Conservation (phyloP, 2,113 vertebrate species). For the Varanus komodoensis region DNA sequence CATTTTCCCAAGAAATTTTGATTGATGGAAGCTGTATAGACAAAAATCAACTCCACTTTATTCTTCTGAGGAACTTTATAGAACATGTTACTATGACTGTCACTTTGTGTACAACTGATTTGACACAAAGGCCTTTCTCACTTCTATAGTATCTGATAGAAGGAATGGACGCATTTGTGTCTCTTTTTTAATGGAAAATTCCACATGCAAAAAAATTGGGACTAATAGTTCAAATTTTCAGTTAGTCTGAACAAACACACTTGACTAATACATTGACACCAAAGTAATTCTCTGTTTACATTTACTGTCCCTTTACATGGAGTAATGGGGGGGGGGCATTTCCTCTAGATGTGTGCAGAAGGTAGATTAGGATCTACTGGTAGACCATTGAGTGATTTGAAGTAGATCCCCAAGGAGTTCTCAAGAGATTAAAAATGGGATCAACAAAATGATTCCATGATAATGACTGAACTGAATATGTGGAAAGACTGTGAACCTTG, state of each 20-base stretch:
- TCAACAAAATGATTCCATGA: too few species aligned
- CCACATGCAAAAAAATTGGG: neutral
- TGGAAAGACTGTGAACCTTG: too few species aligned
- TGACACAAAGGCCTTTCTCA: neutral
- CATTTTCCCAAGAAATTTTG: neutral
- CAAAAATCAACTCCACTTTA: neutral
- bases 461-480: too few species aligned
- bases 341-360: too few species aligned
- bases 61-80: neutral
- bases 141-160: neutral
- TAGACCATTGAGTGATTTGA: too few species aligned
- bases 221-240: neutral
- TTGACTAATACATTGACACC: neutral
- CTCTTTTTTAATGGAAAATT: neutral
- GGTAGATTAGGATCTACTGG: too few species aligned
- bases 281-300: neutral
- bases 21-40: neutral
- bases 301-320: neutral
- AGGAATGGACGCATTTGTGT: neutral
- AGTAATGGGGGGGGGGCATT: neutral
- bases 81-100: neutral
- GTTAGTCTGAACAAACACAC: neutral
- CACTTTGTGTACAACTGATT: neutral
- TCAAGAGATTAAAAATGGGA: too few species aligned
- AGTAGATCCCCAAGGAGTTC: too few species aligned